Percentiles rank a stretch among this genome's conserved stretches.
These are phyloP conservation scores for Halichoeres trimaculatus DNA, from an alignment of 2,113 vertebrate species.

Conservation along the genomic window DNA sequence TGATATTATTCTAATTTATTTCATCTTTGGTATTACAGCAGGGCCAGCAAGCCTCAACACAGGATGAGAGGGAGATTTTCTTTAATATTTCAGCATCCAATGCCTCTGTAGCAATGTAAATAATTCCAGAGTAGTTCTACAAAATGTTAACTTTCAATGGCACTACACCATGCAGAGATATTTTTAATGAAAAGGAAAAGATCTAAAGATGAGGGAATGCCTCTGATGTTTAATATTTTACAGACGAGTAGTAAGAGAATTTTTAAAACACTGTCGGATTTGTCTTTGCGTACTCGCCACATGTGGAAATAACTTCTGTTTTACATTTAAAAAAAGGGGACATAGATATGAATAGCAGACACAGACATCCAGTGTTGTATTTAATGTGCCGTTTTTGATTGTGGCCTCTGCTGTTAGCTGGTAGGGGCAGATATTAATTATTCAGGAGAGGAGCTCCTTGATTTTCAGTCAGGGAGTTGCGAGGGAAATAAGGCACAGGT, in stretches of 20 bases:
- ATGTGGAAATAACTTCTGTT: conserved; percentile 28
- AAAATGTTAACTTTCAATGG: conserved; percentile 28
- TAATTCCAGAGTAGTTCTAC: not conserved
- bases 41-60: not conserved
- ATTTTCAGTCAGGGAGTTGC: conserved; percentile 49
- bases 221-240: conserved; percentile 59
- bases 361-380: conserved; percentile 42
- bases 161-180: not conserved
- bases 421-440: conserved; percentile 65
- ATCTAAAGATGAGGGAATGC: conserved; percentile 32
- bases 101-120: conserved; percentile 11
- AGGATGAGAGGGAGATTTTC: not conserved
- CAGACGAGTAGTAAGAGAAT: conserved; percentile 38
- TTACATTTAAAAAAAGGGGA: conserved; percentile 57
- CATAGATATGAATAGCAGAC: conserved; percentile 55
- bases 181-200: conserved; percentile 54
- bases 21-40: not conserved
- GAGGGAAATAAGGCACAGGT: conserved; percentile 56
- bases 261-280: conserved; percentile 30
- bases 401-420: conserved; percentile 53
- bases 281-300: conserved; percentile 12
- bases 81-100: conserved; percentile 11
- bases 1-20: conserved; percentile 11
- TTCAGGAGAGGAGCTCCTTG: conserved; percentile 63
- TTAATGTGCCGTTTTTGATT: conserved; percentile 65